Conservation (phyloP, 2,113 vertebrate genomes). For the Columba livia region DNA sequence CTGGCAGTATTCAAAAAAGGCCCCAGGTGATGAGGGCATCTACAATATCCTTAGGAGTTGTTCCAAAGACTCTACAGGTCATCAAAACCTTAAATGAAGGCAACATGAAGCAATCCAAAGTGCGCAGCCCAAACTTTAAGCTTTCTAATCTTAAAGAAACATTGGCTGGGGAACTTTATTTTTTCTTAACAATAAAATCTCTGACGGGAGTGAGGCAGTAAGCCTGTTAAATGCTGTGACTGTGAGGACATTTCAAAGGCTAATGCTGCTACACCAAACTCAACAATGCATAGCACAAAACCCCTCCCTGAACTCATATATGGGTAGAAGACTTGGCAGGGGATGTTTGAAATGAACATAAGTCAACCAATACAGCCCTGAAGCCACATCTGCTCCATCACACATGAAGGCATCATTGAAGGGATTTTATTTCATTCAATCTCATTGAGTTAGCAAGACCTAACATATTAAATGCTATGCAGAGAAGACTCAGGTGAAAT, state of each 20-base stretch:
- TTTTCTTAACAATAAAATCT: background rate
- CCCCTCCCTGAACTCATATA: background rate
- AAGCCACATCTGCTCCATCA: background rate
- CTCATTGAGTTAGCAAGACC: background rate
- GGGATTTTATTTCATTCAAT: background rate
- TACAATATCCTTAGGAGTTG: background rate
- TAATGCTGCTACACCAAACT: background rate
- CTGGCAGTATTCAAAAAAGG: background rate
- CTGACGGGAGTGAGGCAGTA: background rate
- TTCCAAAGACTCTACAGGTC: background rate
- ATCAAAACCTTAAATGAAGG: constrained; percentile 11
- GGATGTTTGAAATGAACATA: background rate
- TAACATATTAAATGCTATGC: background rate
- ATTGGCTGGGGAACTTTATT: background rate
- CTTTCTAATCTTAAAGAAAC: background rate
- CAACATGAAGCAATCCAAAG: background rate
- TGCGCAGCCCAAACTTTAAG: background rate
- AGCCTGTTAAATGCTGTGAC: background rate
- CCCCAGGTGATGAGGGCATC: background rate
- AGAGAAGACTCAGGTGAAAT: background rate
- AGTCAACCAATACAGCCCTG: background rate
- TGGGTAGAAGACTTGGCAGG: background rate
- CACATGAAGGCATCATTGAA: background rate
- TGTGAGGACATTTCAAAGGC: background rate
- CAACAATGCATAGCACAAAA: background rate